Evolutionary conservation across 2,888 invertebrate species (phyloP).

Genomic region (Nephrocerus scutellatus): DNA sequence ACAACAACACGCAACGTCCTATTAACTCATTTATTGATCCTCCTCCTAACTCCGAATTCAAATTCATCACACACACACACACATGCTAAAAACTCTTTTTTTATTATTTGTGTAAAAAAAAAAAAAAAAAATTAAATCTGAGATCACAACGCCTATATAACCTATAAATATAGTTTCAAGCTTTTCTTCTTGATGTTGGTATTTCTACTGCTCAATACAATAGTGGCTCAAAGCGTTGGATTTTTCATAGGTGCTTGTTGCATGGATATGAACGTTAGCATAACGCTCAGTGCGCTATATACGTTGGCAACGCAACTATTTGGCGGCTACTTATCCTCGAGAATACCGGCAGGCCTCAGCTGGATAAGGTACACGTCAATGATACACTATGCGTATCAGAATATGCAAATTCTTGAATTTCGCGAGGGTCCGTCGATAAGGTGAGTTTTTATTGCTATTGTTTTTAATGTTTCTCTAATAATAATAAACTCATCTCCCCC

Average conservation of each 20-base stretch:
- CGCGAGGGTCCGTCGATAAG: slow-evolving; percentile 60
- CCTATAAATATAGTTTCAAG: slow-evolving; percentile 45
- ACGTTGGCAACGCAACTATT: slow-evolving; percentile 70
- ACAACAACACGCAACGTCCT: background rate
- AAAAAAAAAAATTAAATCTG: slow-evolving; percentile 2
- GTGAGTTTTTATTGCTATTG: slow-evolving; percentile 49
- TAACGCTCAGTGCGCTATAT: slow-evolving; percentile 69
- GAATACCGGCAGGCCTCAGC: slow-evolving; percentile 64
- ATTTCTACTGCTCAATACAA: slow-evolving; percentile 62
- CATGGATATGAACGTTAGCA: slow-evolving; percentile 69
- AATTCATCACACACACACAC: background rate
- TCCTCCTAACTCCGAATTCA: background rate
- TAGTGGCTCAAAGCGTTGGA: slow-evolving; percentile 72
- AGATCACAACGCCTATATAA: background rate
- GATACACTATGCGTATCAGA: slow-evolving; percentile 74
- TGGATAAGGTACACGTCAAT: slow-evolving; percentile 70
- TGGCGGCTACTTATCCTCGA: slow-evolving; percentile 66
- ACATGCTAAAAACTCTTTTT: background rate
- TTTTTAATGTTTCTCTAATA: background rate
- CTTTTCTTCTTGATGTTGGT: slow-evolving; percentile 63
- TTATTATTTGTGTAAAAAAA: slow-evolving; percentile 3
- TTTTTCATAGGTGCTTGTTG: slow-evolving; percentile 72
- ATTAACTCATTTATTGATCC: background rate
- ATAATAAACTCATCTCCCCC: background rate
- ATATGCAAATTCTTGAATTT: slow-evolving; percentile 74